Base-by-base conservation (phyloP, 2,888 invertebrate genomes). In the Dasypogon diadema region DNA sequence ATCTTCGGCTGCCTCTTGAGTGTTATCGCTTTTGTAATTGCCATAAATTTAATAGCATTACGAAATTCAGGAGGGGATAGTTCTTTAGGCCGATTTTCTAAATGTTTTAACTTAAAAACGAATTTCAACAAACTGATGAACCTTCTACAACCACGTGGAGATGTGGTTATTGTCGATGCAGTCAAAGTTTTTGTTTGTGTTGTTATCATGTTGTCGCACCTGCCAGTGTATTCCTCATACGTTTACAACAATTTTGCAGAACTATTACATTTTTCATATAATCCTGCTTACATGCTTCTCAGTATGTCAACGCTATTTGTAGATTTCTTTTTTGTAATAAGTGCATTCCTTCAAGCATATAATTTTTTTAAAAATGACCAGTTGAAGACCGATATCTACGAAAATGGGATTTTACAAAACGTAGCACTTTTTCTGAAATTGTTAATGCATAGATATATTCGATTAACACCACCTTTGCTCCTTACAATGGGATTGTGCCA, bases 251-350 rank as follows among this genome's bases (percentile, higher is more conserved):
- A 65, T 48, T 8, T 21, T 2, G 46, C 14, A 10, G 65, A 46
- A 14, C 6, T 65, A 3, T 46, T 48, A n/a, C 14, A 24, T 14
- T 3, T 1, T 0, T 14, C 1, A 0, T 8, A 12, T 10, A 37
- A 65, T 8, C 0, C 22, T 6, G 8, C 1, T 1, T 0, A 12
- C 2, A 26, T 60, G 22, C 14, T 24, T 12, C 12, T 46, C 22
- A 48, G n/a, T 22, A 4, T 65, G n/a, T n/a, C 4, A 1, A 24
- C 46, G 1, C 14, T 56, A 1, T 56, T 10, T 37, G 42, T 73
- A 14, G 70, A 73, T 26, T 12, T 34, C 5, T 73, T 73, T n/a
- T 73, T 73, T 56, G 46, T 56, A 37, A 46, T 42, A 16, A 56
- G 73, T 10, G 73, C 56, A 2, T 46, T 73, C n/a, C 18, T 73